These are phyloP conservation scores for Eudyptes chrysolophus DNA, from an alignment of 2,113 vertebrate species.

Conservation along the genomic window DNA sequence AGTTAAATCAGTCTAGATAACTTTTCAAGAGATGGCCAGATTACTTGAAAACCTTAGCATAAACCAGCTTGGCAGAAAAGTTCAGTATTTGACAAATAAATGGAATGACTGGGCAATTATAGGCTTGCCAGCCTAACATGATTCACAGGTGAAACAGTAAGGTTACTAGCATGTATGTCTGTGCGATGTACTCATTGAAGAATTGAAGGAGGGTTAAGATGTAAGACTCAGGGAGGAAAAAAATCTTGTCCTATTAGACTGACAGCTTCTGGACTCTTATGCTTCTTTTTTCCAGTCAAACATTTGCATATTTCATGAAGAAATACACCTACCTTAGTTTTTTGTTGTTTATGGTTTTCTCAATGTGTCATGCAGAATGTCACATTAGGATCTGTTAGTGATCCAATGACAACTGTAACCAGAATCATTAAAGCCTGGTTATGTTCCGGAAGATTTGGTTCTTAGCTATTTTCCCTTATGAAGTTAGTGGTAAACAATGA, in stretches of 20 bases:
- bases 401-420: not conserved
- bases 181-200: not conserved
- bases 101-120: not conserved
- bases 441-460: not conserved
- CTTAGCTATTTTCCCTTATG: not conserved
- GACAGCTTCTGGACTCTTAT: not conserved
- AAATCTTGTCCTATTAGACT: not conserved
- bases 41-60: not conserved
- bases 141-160: not conserved
- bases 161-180: not conserved
- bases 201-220: not conserved
- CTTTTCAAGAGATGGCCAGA: not conserved
- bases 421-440: not conserved
- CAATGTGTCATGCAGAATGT: not conserved
- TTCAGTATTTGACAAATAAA: not conserved
- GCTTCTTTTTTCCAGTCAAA: not conserved
- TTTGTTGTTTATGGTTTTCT: not conserved
- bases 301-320: not conserved
- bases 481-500: not conserved
- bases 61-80: not conserved
- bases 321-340: fast-evolving
- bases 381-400: not conserved
- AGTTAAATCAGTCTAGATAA: not conserved
- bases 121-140: not conserved
- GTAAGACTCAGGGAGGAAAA: not conserved